phyloP scores from a whole-genome alignment of 2,113 vertebrate species.

The Pholis gunnellus region DNA sequence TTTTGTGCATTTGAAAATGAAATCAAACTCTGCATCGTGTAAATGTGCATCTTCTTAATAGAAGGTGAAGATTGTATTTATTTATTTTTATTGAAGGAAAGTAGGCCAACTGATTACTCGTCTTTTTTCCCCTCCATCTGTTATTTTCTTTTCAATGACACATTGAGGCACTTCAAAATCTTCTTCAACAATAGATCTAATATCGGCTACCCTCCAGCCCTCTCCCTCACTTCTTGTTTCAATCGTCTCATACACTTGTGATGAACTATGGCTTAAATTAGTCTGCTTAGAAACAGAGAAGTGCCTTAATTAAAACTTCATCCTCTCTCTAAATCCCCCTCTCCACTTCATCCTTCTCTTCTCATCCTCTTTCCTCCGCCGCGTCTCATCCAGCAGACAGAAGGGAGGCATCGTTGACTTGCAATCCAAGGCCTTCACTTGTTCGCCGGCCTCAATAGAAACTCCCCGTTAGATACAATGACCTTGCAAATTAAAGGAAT shows the following conservation, averaged over 20 bases:
- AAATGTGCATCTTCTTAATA: constrained; percentile 1
- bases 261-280: constrained; percentile 77
- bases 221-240: constrained; percentile 70
- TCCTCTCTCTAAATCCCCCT: constrained; percentile 64
- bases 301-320: constrained; percentile 83
- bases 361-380: constrained; percentile 63
- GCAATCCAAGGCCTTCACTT: constrained; percentile 76
- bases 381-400: constrained; percentile 67
- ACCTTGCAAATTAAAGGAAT: constrained; percentile 82
- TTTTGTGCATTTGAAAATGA: neutral
- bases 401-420: constrained; percentile 80
- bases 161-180: constrained; percentile 61
- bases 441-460: constrained; percentile 76
- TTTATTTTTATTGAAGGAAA: constrained; percentile 20
- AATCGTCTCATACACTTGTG: constrained; percentile 74
- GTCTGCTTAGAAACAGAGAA: constrained; percentile 73
- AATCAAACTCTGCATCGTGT: neutral
- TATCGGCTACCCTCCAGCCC: constrained; percentile 56
- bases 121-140: constrained; percentile 33
- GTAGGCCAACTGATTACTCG: constrained; percentile 18
- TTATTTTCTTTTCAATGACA: constrained; percentile 72
- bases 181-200: constrained; percentile 71
- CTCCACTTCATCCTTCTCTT: constrained; percentile 59
- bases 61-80: neutral
- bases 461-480: constrained; percentile 81